Base-by-base conservation (phyloP, 1,140 invertebrate species). In the Megathymus violae region DNA sequence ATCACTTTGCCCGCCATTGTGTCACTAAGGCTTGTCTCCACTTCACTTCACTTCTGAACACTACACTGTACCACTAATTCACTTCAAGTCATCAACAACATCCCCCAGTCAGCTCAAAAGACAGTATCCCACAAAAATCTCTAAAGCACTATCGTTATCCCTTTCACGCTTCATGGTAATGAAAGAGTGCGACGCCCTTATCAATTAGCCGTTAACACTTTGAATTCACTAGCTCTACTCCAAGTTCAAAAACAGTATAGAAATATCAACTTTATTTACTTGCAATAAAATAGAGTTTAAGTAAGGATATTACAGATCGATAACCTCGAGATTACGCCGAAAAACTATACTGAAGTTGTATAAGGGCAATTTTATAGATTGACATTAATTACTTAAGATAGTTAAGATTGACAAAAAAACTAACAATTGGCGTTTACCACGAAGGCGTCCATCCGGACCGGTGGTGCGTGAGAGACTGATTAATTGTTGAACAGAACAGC, bases 1-100 rank as follows among this genome's bases (percentile, higher is more conserved):
- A 90, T 90, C 69, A 90, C 76, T 52, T 75, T 67, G 58, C 88
- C 88, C 48, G 88, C 83, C 88, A 90, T 90, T 13, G 69, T 75
- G 27, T 43, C 61, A 71, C 60, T 51, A 44, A 64, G 60, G 5
- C 58, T 40, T 58, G n/a, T n/a, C n/a, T n/a, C n/a, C n/a, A n/a
- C 16, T 38, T 43, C 56, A 66, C 51, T 27, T 62, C 51, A 71
- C 70, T 67, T 44, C 27, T 63, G 50, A 62, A 44, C 62, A 64
- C 52, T 31, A 6, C 54, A 40, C 65, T 63, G 4, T 7, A 31
- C 4, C 27, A 31, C 17, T 47, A 58, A 34, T 17, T 31, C 17
- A 48, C 25, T 17, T 27, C 19, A 43, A n/a, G n/a, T n/a, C n/a
- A 14, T 31, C 27, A 31, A 7, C 7, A 31, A 31, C 27, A 31